phyloP scores from a whole-genome alignment of 1,140 invertebrate species.

The Leptopilina boulardi region DNA sequence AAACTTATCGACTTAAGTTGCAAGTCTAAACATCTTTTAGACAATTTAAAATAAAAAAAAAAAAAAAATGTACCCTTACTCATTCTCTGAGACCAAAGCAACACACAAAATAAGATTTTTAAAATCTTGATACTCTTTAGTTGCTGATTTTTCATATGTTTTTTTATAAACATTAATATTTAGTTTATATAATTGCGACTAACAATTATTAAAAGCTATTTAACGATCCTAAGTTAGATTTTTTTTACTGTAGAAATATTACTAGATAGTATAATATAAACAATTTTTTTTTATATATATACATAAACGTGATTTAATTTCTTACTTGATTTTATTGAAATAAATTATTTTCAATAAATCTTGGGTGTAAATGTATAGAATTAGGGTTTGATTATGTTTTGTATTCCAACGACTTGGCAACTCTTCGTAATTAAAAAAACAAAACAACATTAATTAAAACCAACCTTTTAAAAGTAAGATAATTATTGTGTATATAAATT shows the following conservation, averaged over 20 bases:
- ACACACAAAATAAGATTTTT: too few relatives aligned
- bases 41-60: too few relatives aligned
- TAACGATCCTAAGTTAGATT: neutral
- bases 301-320: neutral
- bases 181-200: neutral
- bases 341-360: neutral
- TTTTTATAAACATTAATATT: neutral
- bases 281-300: neutral
- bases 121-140: neutral
- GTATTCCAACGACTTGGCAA: neutral
- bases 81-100: too few relatives aligned
- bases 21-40: too few relatives aligned
- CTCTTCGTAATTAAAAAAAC: neutral
- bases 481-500: neutral
- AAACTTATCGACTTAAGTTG: too few relatives aligned
- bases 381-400: neutral
- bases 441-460: neutral
- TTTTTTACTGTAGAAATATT: neutral
- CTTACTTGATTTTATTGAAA: neutral
- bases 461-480: neutral
- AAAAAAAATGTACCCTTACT: too few relatives aligned
- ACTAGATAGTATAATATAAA: neutral
- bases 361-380: neutral
- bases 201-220: neutral
- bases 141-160: neutral